Evolutionary conservation across 2,113 vertebrate species (phyloP).

Genomic region (Rhinolophus sinicus): DNA sequence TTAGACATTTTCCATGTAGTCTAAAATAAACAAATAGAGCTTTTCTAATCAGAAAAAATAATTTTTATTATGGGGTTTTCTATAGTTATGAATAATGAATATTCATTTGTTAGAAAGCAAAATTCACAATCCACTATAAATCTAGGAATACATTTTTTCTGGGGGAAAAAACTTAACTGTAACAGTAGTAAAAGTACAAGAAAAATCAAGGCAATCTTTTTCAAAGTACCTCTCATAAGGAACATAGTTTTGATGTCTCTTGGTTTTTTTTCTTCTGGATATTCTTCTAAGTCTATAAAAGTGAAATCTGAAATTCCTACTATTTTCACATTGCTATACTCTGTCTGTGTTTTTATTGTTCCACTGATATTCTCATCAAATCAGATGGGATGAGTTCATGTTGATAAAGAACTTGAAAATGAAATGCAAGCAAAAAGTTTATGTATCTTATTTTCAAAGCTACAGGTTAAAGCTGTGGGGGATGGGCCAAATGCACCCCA

Average conservation of each 20-base stretch:
- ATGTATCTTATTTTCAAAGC: background rate
- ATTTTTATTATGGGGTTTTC: background rate
- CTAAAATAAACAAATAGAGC: constrained; percentile 18
- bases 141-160: background rate
- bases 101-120: constrained; percentile 43
- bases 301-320: background rate
- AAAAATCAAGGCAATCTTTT: background rate
- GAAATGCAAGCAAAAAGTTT: background rate
- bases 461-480: background rate
- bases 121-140: constrained; percentile 1
- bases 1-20: background rate
- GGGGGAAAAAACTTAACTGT: background rate
- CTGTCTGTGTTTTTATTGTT: background rate
- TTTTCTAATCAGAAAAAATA: constrained; percentile 6
- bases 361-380: background rate
- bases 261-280: background rate
- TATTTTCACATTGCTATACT: background rate
- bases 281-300: background rate
- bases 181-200: background rate
- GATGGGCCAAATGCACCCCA: background rate
- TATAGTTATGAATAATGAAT: background rate
- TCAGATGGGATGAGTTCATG: background rate
- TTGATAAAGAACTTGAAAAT: constrained; percentile 21
- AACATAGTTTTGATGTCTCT: background rate
- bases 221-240: background rate